Conservation (phyloP, 2,797 vertebrate genomes). For the Galaxias olidus region DNA sequence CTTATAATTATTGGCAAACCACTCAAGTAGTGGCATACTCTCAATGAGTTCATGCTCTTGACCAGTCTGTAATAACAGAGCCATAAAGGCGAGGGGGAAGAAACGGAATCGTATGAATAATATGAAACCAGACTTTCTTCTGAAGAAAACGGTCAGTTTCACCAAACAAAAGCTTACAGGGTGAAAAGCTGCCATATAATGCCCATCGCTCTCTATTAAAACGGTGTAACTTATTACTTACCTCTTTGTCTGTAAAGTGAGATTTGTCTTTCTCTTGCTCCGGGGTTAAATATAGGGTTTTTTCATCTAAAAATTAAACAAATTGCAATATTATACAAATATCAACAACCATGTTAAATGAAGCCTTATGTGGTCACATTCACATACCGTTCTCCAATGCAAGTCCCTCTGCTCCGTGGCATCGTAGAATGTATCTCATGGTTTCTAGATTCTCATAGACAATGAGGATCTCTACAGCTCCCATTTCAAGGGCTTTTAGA, state of each 20-base stretch:
- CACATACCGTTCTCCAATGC: conserved; percentile 39
- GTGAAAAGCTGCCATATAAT: not conserved
- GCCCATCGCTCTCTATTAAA: not conserved
- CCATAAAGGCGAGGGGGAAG: not conserved
- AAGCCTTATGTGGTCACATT: not conserved
- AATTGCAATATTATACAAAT: not conserved
- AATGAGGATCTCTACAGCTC: conserved; percentile 89
- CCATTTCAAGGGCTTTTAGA: conserved; percentile 88
- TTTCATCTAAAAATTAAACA: conserved; percentile 73
- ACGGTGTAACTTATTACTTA: conserved; percentile 40
- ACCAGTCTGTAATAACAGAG: conserved; percentile 73
- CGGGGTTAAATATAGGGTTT: conserved; percentile 86
- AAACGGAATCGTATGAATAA: not conserved
- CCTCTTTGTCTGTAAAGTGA: conserved; percentile 91
- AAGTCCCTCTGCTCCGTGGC: conserved; percentile 83
- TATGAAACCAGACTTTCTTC: no score
- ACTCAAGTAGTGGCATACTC: conserved; percentile 88
- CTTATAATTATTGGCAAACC: conserved; percentile 92
- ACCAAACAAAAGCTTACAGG: no score
- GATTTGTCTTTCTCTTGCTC: conserved; percentile 91
- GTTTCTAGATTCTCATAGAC: conserved; percentile 90
- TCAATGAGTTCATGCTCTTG: conserved; percentile 88
- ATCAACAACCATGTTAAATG: not conserved
- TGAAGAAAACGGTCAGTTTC: conserved; percentile 2
- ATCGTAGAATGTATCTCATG: conserved; percentile 87